Percentiles rank a stretch among this genome's conserved stretches.
phyloP scores from a whole-genome alignment of 2,888 invertebrate species.

The Oscheius sp. region DNA sequence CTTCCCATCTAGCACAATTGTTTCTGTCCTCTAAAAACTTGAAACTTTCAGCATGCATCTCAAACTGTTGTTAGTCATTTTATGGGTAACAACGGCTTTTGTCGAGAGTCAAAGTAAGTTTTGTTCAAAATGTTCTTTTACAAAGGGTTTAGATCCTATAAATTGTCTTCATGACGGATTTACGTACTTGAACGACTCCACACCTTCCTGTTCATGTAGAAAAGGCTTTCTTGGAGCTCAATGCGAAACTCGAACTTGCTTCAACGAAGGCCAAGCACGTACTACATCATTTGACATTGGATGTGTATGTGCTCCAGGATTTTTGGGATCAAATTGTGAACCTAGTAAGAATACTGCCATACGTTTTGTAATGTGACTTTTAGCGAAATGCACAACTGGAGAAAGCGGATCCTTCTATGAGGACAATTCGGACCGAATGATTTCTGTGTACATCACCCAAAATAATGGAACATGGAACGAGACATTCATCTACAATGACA shows the following conservation, averaged over 20 bases:
- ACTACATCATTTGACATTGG: neutral
- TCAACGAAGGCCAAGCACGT: constrained; percentile 11
- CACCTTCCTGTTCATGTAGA: constrained; percentile 2
- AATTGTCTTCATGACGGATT: constrained; percentile 32
- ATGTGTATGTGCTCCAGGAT: constrained; percentile 24
- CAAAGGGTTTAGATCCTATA: too few species aligned
- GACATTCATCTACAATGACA: neutral
- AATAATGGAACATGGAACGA: constrained; percentile 1
- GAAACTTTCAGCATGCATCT: constrained; percentile 29
- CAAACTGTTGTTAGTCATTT: constrained; percentile 7
- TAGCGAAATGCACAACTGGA: constrained; percentile 27
- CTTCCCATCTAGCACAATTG: neutral
- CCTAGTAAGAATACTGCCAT: constrained; percentile 4
- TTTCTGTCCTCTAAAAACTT: neutral
- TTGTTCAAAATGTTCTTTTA: neutral
- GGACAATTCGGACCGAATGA: neutral
- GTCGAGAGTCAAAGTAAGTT: neutral
- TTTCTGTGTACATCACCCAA: constrained; percentile 20
- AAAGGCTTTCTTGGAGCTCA: neutral
- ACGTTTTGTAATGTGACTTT: neutral
- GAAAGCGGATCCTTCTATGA: constrained; percentile 27
- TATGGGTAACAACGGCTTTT: constrained; percentile 1
- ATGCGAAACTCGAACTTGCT: constrained; percentile 7
- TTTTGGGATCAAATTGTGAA: constrained; percentile 30
- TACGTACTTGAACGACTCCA: neutral